phyloP scores from a whole-genome alignment of 2,113 vertebrate species.

The Ascaphus truei region DNA sequence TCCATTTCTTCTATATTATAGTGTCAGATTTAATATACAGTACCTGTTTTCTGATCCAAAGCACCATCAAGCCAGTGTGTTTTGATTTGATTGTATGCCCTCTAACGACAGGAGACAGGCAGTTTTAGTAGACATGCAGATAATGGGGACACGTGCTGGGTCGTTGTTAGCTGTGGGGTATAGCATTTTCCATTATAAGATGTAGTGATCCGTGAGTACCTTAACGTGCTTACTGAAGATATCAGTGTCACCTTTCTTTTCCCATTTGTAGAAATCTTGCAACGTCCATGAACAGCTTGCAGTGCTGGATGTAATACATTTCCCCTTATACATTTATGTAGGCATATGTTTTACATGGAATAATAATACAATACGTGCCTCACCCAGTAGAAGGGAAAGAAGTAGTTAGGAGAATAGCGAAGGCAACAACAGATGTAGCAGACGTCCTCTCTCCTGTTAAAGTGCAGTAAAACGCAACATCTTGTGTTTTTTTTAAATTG shows the following conservation, averaged over 20 bases:
- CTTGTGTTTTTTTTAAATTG: too few species aligned
- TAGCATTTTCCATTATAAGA: not conserved
- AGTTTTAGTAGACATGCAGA: not conserved
- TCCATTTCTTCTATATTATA: not conserved
- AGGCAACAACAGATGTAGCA: too few species aligned
- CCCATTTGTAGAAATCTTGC: not conserved
- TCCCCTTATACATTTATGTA: not conserved
- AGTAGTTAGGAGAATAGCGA: too few species aligned
- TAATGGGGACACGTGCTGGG: not conserved
- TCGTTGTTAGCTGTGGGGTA: conserved; percentile 14
- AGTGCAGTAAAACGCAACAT: too few species aligned
- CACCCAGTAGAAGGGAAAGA: too few species aligned
- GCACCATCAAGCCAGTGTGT: not conserved
- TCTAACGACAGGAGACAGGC: not conserved
- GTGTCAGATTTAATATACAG: not conserved
- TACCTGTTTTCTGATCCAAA: not conserved
- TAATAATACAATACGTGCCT: too few species aligned
- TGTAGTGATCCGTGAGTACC: conserved; percentile 1
- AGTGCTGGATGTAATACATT: not conserved
- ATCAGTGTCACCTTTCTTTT: conserved; percentile 10
- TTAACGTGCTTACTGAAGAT: conserved; percentile 2
- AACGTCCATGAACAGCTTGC: conserved; percentile 2
- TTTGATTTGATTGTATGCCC: not conserved
- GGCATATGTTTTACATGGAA: not conserved
- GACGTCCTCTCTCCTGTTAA: too few species aligned